Base-by-base conservation (phyloP, 2,888 invertebrate species). In the Xestia rhomboidea region DNA sequence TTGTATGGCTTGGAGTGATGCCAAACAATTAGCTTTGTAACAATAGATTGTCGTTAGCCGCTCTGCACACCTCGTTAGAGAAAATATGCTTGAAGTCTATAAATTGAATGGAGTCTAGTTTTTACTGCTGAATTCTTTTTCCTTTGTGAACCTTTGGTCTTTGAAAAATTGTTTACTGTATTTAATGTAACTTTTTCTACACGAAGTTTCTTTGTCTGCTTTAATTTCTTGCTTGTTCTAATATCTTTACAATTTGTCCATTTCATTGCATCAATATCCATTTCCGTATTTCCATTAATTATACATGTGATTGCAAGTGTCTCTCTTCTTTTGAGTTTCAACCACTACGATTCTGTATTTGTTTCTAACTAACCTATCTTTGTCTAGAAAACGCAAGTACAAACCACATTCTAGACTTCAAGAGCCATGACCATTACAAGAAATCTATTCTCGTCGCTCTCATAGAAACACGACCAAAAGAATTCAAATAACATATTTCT, bases 401-500 rank as follows among this genome's bases (percentile, higher is more conserved):
- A 64, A 81, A 71, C 86, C 18, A 57, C 75, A 83, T 83, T 71
- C 69, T 73, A 41, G 62, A 68, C 73, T 62, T 73, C 70, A 71
- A 71, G 64, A 80, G 62, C n/a, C 27, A 51, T 38, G 27, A 68
- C 44, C 67, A 71, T 62, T 71, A 71, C 38, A 30, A 76, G 68
- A 84, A 44, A 77, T 83, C 73, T 86, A 86, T 85, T 79, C 79
- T 77, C 63, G 70, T 77, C 81, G 73, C 74, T 83, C 76, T 67
- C 71, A 81, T 74, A 83, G 71, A 79, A 73, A 82, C 79, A 78
- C 80, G 81, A 82, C 68, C 79, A 85, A 87, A 83, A 84, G 49
- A 81, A 79, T 79, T 81, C 82, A 81, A 81, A 87, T 78, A 83
- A 83, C 82, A 87, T 82, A 88, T 89, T 90, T 90, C 88, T 81